Conservation (phyloP, 2,797 vertebrate species). For the Peromyscus eremicus region DNA sequence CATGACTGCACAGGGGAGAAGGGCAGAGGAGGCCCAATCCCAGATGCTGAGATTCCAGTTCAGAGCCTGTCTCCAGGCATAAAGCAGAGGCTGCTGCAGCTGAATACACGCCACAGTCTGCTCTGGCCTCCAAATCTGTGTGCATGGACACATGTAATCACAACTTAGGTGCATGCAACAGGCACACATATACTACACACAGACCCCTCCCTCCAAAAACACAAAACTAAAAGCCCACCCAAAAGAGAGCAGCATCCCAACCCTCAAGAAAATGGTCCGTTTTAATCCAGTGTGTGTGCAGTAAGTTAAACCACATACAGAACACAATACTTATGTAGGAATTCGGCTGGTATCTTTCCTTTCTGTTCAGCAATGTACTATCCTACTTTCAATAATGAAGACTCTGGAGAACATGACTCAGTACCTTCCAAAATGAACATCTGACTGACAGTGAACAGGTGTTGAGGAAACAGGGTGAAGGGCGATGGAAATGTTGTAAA, state of each 20-base stretch:
- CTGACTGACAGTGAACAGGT: neutral
- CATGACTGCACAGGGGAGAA: neutral
- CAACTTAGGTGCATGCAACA: neutral
- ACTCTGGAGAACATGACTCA: neutral
- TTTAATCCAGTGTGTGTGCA: neutral
- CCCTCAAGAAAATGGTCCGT: neutral
- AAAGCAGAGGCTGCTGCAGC: neutral
- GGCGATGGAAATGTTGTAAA: neutral
- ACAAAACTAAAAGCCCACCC: neutral
- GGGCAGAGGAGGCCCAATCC: neutral
- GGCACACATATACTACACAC: neutral
- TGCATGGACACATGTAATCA: neutral
- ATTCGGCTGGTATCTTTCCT: neutral
- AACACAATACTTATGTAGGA: neutral
- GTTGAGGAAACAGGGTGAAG: neutral
- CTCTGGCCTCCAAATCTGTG: neutral
- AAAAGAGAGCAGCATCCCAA: neutral
- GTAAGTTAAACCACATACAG: neutral
- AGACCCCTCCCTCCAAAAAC: neutral
- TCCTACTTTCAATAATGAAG: neutral
- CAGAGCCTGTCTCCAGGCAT: neutral
- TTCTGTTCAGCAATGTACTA: neutral
- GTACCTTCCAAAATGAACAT: neutral
- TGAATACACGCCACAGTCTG: neutral
- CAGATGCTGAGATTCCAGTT: neutral